Evolutionary conservation across 2,888 invertebrate species (phyloP), one percentile per base, ranked within the genome.

Genomic region (Steinernema carpocapsae): DNA sequence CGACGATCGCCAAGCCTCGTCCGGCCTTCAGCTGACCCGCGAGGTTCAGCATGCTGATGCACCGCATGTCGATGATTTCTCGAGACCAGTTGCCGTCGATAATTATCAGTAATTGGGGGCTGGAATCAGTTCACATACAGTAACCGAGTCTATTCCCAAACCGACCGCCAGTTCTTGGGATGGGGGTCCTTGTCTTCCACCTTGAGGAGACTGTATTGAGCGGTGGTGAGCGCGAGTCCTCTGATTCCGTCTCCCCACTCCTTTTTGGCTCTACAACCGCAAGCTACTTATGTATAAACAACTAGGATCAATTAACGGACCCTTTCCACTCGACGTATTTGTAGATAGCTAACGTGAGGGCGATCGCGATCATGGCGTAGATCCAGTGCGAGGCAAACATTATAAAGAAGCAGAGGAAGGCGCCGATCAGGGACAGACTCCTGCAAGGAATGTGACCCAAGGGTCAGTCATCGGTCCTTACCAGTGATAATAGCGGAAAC

Each of bases 161-260:
- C 37, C 3, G 2, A 74, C 88, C 90, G 92, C 97, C 97, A 99
- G 90, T 99, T 99, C 91, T 99, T 97, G 72, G 97, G 97, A 88
- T 99, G 99, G 0, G 97, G 97, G 76, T 94, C 86, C 26, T 96
- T 97, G 90, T 97, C 95, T 89, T 99, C 97, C 14, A 99, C 91
- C 64, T 96, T 92, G 71, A 97, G 90, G 46, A 99, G 90, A 0
- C 96, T 94, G 89, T 93, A 99, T 72, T 97, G 92, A 17, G 99
- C 99, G 1, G 99, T 97, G 0, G 96, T 95, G 74, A 99, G 91
- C 0, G 97, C 97, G 86, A 99, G 91, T 90, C 99, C 99, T 71
- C 97, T 91, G 77, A 99, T 95, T 74, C 99, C 99, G 90, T 99
- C 99, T 77, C 99, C 99, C 99, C 99, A 99, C 91, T 99, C 99